These are phyloP conservation scores for Geophilus truncorum DNA, from an alignment of 2,888 invertebrate species.

Conservation along the genomic window DNA sequence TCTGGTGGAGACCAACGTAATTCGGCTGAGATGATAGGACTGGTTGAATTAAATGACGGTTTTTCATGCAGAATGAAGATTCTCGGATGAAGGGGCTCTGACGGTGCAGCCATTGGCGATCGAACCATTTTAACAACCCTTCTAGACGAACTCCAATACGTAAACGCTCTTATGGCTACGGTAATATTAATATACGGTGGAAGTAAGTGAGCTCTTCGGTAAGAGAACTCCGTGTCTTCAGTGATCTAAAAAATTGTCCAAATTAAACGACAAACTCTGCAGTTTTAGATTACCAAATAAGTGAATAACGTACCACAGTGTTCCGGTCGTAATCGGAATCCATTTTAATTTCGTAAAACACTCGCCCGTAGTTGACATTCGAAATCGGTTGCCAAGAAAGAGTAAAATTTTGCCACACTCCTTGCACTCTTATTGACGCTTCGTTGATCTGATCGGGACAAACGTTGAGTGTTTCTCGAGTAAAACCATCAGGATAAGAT, in stretches of 20 bases:
- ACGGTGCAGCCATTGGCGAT: slow-evolving; percentile 74
- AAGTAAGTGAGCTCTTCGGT: slow-evolving; percentile 33
- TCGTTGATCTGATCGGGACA: slow-evolving; percentile 67
- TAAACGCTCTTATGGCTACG: slow-evolving; percentile 71
- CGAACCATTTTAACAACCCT: slow-evolving; percentile 57
- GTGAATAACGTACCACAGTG: slow-evolving; percentile 28
- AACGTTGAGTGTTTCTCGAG: slow-evolving; percentile 25
- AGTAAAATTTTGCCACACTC: slow-evolving; percentile 74
- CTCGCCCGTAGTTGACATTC: slow-evolving; percentile 70
- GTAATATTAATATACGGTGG: slow-evolving; percentile 66
- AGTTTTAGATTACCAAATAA: background rate
- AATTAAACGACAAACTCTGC: background rate
- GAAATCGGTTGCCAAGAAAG: slow-evolving; percentile 73
- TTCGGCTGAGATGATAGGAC: slow-evolving; percentile 53
- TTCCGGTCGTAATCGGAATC: slow-evolving; percentile 29
- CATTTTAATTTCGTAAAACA: slow-evolving; percentile 70
- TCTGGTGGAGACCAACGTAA: slow-evolving; percentile 76
- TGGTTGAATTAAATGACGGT: slow-evolving; percentile 42
- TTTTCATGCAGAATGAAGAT: slow-evolving; percentile 61
- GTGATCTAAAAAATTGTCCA: slow-evolving; percentile 32
- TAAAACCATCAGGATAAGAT: slow-evolving; percentile 50
- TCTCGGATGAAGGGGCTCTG: slow-evolving; percentile 65
- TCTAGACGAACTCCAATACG: slow-evolving; percentile 74
- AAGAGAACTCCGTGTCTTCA: background rate
- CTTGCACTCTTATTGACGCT: slow-evolving; percentile 63